Conservation (phyloP, 35 echinoderm and acorn worm genomes). For the Ophiothrix spiculata region DNA sequence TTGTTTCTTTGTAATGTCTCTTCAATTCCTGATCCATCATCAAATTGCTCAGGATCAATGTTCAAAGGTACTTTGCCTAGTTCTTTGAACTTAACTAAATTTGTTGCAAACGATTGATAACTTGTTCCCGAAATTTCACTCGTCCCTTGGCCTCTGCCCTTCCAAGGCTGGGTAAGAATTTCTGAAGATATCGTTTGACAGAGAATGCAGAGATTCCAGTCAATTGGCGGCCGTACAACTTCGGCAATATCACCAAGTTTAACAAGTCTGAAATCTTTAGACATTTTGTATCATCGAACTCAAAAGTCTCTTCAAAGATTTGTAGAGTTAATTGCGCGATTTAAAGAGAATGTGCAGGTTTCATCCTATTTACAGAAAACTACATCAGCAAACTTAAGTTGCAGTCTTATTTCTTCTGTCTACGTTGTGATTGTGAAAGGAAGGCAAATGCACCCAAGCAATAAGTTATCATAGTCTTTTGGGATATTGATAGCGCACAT, state of each 20-base stretch:
- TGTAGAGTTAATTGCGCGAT: too few species aligned
- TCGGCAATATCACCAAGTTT: background rate
- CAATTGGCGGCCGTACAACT: background rate
- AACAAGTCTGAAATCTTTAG: background rate
- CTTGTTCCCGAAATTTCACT: background rate
- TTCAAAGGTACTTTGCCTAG: background rate
- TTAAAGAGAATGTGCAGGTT: too few species aligned
- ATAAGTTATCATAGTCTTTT: too few species aligned
- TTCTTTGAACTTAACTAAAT: background rate
- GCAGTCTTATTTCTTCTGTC: too few species aligned
- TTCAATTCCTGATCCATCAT: background rate
- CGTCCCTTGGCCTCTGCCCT: background rate
- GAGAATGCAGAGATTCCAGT: background rate
- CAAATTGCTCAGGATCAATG: background rate
- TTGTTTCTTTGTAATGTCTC: background rate
- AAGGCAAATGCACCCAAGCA: too few species aligned
- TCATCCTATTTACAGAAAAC: too few species aligned
- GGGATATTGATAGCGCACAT: too few species aligned
- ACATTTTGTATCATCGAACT: too few species aligned
- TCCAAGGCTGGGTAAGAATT: background rate
- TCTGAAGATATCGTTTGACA: background rate
- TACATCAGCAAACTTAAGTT: too few species aligned
- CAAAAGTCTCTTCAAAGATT: too few species aligned
- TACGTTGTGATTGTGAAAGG: too few species aligned
- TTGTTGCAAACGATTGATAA: background rate